phyloP scores from a whole-genome alignment of 2,113 vertebrate species.

The Chloropsis cyanopogon region DNA sequence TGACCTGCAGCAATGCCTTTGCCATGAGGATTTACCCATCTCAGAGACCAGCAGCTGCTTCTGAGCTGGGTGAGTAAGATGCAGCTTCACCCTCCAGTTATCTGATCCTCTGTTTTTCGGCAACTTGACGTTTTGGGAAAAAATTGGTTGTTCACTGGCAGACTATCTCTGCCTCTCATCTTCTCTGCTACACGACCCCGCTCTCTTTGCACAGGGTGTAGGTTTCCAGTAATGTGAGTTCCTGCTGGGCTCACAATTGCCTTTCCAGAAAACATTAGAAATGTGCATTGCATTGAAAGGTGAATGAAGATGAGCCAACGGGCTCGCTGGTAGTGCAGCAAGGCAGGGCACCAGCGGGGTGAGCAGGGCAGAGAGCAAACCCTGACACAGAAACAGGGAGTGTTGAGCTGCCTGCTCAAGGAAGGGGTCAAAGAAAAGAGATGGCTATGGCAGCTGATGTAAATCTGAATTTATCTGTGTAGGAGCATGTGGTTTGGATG shows the following conservation, averaged over 20 bases:
- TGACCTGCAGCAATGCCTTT: not conserved
- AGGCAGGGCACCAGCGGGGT: not conserved
- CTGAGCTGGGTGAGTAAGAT: not conserved
- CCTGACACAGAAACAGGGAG: not conserved
- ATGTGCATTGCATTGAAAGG: slow-evolving; percentile 7
- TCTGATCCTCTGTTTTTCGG: not conserved
- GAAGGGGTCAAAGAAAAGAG: not conserved
- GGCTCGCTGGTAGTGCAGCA: not conserved
- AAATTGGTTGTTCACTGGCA: not conserved
- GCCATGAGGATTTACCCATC: not conserved
- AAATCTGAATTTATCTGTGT: not conserved
- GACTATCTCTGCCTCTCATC: slow-evolving; percentile 30
- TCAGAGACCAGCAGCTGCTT: not conserved
- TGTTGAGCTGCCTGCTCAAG: not conserved
- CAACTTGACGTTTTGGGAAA: not conserved
- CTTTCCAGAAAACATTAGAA: slow-evolving; percentile 14
- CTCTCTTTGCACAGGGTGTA: not conserved
- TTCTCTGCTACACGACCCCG: not conserved
- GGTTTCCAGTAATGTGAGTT: slow-evolving; percentile 50
- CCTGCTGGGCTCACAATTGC: not conserved
- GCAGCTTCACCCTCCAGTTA: not conserved
- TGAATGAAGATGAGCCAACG: not conserved
- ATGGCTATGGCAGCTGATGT: not conserved
- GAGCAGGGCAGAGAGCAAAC: not conserved
- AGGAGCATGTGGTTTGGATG: not conserved